Evolutionary conservation across 2,888 invertebrate species (phyloP), one percentile per base, ranked within the genome.

Genomic region (Caenorhabditis uteleia): DNA sequence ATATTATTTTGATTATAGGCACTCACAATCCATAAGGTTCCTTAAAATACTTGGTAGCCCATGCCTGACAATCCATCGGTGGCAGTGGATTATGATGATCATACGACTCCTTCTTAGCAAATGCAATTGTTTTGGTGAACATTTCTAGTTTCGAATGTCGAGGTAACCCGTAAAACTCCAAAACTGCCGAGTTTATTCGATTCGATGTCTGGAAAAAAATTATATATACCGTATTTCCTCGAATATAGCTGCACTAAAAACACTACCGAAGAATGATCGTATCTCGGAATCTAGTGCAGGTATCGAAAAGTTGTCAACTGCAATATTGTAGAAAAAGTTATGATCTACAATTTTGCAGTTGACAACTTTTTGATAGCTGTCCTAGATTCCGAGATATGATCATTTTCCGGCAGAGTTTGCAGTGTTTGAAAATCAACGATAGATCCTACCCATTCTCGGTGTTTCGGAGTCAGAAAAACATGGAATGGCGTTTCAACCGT

Each of bases 111-210:
- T 29, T 26, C 7, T 16, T 31, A 12, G 36, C 31, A 25, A 23
- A 57, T 1, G 25, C 31, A 3, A 65, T 46, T 5, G 50, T 2
- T 25, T 58, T 65, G 18, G 58, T 50, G n/a, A 65, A 31, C 42
- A 54, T 29, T 3, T 58, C 58, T 7, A 65, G n/a, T 20, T 51
- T 38, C n/a, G 58, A 58, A 1, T 18, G 43, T 29, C 39, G 46
- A 14, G 44, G 27, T 29, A 47, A 49, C 16, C 47, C 55, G 2
- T 40, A 20, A 2, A 20, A 16, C 1, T n/a, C 44, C 8, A 65
- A 38, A 18, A 65, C 36, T 8, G 58, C 58, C 33, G 54, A 47
- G 39, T 65, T 65, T 23, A 65, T 50, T 7, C 45, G 36, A 4
- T 40, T 46, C 0, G 64, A 49, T 0, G 50, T 47, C 58, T 64